Base-by-base conservation (phyloP, 2,888 invertebrate species). In the Lydus trimaculatus region DNA sequence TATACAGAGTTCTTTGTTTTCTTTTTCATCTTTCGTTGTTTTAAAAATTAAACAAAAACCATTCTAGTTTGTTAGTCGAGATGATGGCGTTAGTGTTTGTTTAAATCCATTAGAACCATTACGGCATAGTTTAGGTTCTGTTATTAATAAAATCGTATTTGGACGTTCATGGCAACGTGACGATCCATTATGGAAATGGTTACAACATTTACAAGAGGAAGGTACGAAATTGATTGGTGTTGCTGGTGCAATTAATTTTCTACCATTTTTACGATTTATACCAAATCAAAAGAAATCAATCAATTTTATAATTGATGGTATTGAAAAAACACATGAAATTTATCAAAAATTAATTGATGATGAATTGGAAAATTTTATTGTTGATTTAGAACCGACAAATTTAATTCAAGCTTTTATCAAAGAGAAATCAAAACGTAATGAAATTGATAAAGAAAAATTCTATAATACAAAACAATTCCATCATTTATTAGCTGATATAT, bases 141-240 rank as follows among this genome's bases (percentile, higher is more conserved):
- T 92, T 23, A 88, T 96, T 66, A 93, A 94, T 80, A 88, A 89
- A 73, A 85, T 96, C 59, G 91, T 95, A 20, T 94, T 95, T 79
- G 96, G 96, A 0, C 88, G 88, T 77, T 89, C 89, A 74, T 96
- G 90, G 83, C 85, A 87, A 2, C 87, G 89, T 62, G 87, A 92
- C 66, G 92, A 95, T 80, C 87, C 88, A 78, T 90, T 90, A 7
- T 96, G 96, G 94, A 86, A 86, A 66, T 93, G 93, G 90, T 85
- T 95, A 66, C 90, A 92, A 78, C 86, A 91, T 75, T 86, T 94
- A 63, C 94, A 95, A 83, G 94, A 95, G 81, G 93, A 94, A 82
- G 95, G 96, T 0, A 91, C 93, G 61, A 92, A 94, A 80, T 89
- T 91, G 77, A 92, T 96, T 81, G 94, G 95, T 0, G 90, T 96